Conservation (phyloP, 1,140 invertebrate genomes). For the Antheraea pernyi region DNA sequence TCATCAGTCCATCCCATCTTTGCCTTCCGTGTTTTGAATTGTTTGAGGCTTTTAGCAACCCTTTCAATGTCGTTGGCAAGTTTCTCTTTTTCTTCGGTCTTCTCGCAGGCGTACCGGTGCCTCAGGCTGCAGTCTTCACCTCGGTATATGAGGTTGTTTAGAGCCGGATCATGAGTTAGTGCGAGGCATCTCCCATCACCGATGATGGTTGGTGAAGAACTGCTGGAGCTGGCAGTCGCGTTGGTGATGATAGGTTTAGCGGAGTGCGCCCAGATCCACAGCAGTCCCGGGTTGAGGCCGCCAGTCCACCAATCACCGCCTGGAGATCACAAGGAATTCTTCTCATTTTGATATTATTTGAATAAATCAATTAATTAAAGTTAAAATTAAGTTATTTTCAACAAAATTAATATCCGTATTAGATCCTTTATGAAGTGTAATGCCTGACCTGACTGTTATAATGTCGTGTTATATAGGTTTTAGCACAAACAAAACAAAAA, state of each 20-base stretch:
- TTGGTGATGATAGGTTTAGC: slow-evolving; percentile 83
- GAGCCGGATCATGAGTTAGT: slow-evolving; percentile 76
- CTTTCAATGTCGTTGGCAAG: slow-evolving; percentile 84
- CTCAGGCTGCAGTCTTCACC: slow-evolving; percentile 85
- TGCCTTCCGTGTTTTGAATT: slow-evolving; percentile 20
- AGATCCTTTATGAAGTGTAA: too few relatives aligned
- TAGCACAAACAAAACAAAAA: too few relatives aligned
- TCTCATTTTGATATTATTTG: too few relatives aligned
- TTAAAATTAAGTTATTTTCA: too few relatives aligned
- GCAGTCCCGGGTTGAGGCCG: slow-evolving; percentile 88
- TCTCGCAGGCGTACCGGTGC: slow-evolving; percentile 85
- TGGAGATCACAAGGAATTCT: slow-evolving; percentile 33
- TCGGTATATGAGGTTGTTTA: slow-evolving; percentile 83
- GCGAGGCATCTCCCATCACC: slow-evolving; percentile 68
- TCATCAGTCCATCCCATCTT: slow-evolving; percentile 29
- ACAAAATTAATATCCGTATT: too few relatives aligned
- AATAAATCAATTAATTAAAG: too few relatives aligned
- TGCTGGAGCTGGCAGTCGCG: slow-evolving; percentile 42
- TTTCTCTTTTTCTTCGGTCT: slow-evolving; percentile 82
- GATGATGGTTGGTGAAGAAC: slow-evolving; percentile 39
- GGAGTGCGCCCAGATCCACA: slow-evolving; percentile 92
- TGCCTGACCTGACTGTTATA: too few relatives aligned
- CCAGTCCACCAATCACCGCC: slow-evolving; percentile 89
- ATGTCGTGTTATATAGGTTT: too few relatives aligned
- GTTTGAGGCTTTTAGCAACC: slow-evolving; percentile 26